Evolutionary conservation across 2,797 vertebrate genomes (phyloP).

Genomic region (Netta rufina): DNA sequence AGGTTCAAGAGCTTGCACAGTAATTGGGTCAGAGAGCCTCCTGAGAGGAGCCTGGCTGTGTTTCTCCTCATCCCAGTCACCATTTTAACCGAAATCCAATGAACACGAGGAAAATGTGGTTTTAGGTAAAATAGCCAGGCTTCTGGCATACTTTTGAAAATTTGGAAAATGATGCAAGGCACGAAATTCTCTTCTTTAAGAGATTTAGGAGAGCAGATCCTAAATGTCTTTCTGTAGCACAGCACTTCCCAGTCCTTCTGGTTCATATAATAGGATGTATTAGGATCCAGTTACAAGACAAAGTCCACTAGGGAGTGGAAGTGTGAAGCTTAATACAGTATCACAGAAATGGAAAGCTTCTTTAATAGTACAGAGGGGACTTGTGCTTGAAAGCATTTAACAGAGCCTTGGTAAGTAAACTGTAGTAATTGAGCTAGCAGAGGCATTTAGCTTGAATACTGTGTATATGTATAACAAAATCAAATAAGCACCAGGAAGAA

Average conservation of each 20-base stretch:
- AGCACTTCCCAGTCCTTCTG: neutral
- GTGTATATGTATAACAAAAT: slow-evolving; percentile 58
- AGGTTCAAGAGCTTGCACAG: neutral
- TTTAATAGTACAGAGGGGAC: slow-evolving; percentile 66
- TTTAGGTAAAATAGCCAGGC: neutral
- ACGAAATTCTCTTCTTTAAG: neutral
- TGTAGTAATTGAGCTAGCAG: slow-evolving; percentile 51
- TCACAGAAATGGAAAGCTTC: slow-evolving; percentile 61
- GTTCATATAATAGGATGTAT: slow-evolving; percentile 14
- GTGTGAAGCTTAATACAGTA: slow-evolving; percentile 67
- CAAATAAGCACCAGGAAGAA: slow-evolving; percentile 53
- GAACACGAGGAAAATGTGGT: neutral
- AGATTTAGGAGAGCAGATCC: neutral
- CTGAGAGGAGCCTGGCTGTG: neutral
- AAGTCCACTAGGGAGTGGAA: slow-evolving; percentile 51
- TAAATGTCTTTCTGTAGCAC: neutral
- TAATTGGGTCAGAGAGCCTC: slow-evolving; percentile 10
- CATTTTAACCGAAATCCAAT: neutral
- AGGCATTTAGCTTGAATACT: slow-evolving; percentile 57
- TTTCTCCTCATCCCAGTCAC: neutral
- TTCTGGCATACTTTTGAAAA: neutral
- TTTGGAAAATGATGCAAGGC: neutral
- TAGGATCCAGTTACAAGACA: slow-evolving; percentile 57
- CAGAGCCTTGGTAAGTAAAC: slow-evolving; percentile 57
- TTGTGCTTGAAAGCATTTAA: slow-evolving; percentile 59